Evolutionary conservation across 2,797 vertebrate genomes (phyloP), one percentile per base, ranked within the genome.

Genomic region (Mionectes olivaceus): DNA sequence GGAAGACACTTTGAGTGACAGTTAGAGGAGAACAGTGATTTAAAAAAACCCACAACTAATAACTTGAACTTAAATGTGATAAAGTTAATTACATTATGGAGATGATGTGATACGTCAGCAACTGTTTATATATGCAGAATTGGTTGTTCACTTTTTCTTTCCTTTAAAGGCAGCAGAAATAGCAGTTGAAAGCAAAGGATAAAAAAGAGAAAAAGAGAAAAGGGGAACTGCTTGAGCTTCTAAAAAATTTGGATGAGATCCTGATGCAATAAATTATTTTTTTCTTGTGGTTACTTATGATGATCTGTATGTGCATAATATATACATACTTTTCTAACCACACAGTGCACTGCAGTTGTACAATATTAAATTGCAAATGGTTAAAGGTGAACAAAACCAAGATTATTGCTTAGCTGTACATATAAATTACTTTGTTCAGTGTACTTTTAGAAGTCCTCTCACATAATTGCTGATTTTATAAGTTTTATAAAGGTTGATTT

Each of bases 1-100:
- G 70, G 78, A 60, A 96, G 93, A 81, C 22, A 78, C 96, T 97
- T 97, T 96, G 76, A 96, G 87, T 93, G 64, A 55, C 24, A 37
- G 6, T 89, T 95, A 69, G 47, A 77, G 71, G 35, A 95, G 35
- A 67, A 70, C 19, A 5, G 2, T 19, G 4, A 32, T 83, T 94
- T 70, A 73, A 92, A 94, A 93, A n/a, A 89, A 73, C 93, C 92
- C 19, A 64, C 32, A 89, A 70, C 86, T 92, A 17, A 35, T 68
- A 32, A 47, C 6, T 30, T 5, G 37, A 75, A 71, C 13, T 73
- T 81, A 41, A 83, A 28, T 11, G 7, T 64, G 67, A 77, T 89
- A 63, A 61, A 80, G 33, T 91, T 69, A 95, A 95, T 89, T 87
- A 46, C 27, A n/a, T 24, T 11, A 18, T 27, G 23, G 67, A 63